Evolutionary conservation across 2,113 vertebrate genomes (phyloP), one percentile per base, ranked within the genome.

Genomic region (Acrocephalus kingi): DNA sequence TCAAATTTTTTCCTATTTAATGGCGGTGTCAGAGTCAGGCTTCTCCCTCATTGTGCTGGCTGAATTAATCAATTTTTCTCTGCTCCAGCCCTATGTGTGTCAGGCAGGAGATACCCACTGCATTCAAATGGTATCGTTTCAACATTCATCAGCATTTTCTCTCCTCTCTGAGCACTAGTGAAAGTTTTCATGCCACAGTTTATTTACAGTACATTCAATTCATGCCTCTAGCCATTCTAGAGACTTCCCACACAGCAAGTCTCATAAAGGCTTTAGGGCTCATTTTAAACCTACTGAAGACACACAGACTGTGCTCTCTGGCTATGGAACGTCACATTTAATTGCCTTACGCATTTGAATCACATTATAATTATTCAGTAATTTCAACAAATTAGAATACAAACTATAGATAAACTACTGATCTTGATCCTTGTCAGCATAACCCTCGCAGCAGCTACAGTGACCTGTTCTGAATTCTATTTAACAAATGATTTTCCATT

Each of bases 331-430:
- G 2, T 72, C 81, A 67, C 55, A 67, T 93, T 77, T 91, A 87
- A 87, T 91, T 87, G 35, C 24, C 52, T 87, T 62, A 51, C 35
- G 49, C 62, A 64, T 75, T 56, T 81, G 49, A 94, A 84, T 80
- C 45, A 67, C 31, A 48, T 71, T 77, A 62, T 64, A 91, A 88
- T 93, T 90, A 93, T 80, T 88, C 68, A 63, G 48, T 24, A 93
- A 90, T 93, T 90, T 74, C 63, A 27, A 74, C 39, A 90, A 90
- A 94, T 90, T 96, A 88, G 76, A 94, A 87, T 69, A 93, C 46
- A 93, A 90, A 91, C 63, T 71, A 37, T 28, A 93, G 55, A 87
- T 77, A 80, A 94, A 90, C 51, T 85, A 88, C 59, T 22, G 62
- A 56, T 88, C 59, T 80, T 77, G 87, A 91, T 94, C 48, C 75